Conservation (phyloP, 1,140 invertebrate genomes). For the Thaumetopoea pityocampa region DNA sequence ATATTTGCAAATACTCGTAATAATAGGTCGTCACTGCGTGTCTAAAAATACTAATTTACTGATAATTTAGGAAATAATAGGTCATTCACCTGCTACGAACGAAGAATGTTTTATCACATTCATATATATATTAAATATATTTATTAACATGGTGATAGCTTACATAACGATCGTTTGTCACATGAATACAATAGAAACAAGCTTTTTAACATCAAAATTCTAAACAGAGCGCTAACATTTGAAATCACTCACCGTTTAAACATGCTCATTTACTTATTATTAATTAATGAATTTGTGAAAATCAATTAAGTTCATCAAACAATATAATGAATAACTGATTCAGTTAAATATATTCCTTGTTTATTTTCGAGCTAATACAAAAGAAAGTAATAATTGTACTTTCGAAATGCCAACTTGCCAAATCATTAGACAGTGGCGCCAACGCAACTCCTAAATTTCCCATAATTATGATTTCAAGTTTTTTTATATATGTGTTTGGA, state of each 20-base stretch:
- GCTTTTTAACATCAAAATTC: slow-evolving; percentile 5
- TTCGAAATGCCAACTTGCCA: too few relatives aligned
- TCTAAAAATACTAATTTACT: slow-evolving; percentile 5
- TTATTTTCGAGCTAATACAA: too few relatives aligned
- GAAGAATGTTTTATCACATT: slow-evolving; percentile 28
- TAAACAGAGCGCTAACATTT: slow-evolving; percentile 47
- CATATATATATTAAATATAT: slow-evolving; percentile 30
- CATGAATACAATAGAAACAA: slow-evolving; percentile 39
- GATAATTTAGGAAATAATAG: slow-evolving; percentile 10
- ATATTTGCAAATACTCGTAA: background rate
- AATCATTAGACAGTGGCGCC: too few relatives aligned
- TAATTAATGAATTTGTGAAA: too few relatives aligned
- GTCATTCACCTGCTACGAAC: slow-evolving; percentile 41
- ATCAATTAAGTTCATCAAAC: too few relatives aligned
- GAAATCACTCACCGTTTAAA: slow-evolving; percentile 40
- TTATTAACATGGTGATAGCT: slow-evolving; percentile 47
- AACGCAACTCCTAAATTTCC: too few relatives aligned
- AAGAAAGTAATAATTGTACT: too few relatives aligned
- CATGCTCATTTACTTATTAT: too few relatives aligned
- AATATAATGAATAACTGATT: too few relatives aligned
- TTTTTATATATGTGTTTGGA: too few relatives aligned
- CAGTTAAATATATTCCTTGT: too few relatives aligned
- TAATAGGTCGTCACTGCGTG: background rate
- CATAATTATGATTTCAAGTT: too few relatives aligned
- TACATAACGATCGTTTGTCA: slow-evolving; percentile 50